Evolutionary conservation across 2,797 vertebrate genomes (phyloP), one percentile per base, ranked within the genome.

Genomic region (Chaetodon trifasciatus): DNA sequence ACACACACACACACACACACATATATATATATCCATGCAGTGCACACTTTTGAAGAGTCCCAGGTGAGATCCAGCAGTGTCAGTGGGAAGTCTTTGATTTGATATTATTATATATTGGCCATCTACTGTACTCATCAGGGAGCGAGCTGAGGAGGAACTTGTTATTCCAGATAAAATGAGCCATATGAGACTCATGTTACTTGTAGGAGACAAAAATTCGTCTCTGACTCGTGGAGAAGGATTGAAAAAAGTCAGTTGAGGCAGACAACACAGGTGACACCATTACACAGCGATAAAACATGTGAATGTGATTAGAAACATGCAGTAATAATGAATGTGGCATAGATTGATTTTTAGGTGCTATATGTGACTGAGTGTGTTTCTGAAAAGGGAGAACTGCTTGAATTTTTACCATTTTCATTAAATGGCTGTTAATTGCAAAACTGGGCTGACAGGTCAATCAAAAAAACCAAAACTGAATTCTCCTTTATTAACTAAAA

Each of bases 81-180:
- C 78, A 71, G 66, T 70, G 74, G 56, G 50, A 77, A 53, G 37
- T 58, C 42, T 72, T 47, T 60, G 64, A 73, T 68, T 64, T 76
- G 61, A 79, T 79, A 73, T 73, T 39, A 76, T 78, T 40, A 62
- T 62, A 70, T 55, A 44, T 74, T 80, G 68, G 78, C 47, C 80
- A 78, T 69, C 47, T 66, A 77, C 57, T 81, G 49, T 37, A 49
- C n/a, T 58, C 67, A 57, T 53, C 56, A 68, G 80, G 69, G 68
- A 80, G 56, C 3, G 40, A 21, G 63, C 65, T 60, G 7, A 40
- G 56, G 63, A 81, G 46, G 72, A 70, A 74, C 5, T 10, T 83
- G 81, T 79, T 86, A 63, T 85, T 88, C 49, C 70, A 84, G 70
- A 76, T 76, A 53, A 86, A 86, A 55, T 6, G 21, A 70, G 49